Evolutionary conservation across 2,888 invertebrate genomes (phyloP), one percentile per base, ranked within the genome.

Genomic region (Noctua fimbriata): DNA sequence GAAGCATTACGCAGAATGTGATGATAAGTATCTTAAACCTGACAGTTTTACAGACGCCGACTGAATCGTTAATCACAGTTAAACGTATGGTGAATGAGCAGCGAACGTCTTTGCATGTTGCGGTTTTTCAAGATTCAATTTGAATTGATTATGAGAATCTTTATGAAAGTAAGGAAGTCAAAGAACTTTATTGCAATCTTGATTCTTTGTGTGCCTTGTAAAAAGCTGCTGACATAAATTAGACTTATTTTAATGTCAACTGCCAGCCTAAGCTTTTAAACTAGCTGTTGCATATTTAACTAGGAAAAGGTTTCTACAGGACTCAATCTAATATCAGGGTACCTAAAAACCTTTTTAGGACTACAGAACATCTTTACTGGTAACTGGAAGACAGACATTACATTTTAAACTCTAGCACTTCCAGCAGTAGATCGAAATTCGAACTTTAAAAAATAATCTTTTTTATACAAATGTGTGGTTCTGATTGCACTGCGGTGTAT

Each of bases 1-100:
- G 49, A 67, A 80, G 72, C 74, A 73, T 83, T 76, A 79, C 76
- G 28, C 44, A 72, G 85, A 83, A 85, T 80, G 52, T 69, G 32
- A 18, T 63, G 85, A 85, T 85, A 83, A 58, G 28, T n/a, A 85
- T 85, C 85, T 80, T 36, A 77, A 67, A 49, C 60, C 58, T 49
- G 71, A 21, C 80, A 72, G 47, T 65, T 60, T 74, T 47, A 69
- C 41, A 72, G 74, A 86, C 73, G 65, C 69, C 63, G n/a, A 58
- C 73, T 32, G 84, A 73, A 73, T 85, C 16, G n/a, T 67, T 60
- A 86, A 75, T 77, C 58, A 76, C 52, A 60, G 65, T n/a, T 60
- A 49, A 21, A 70, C 21, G 49, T 81, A 84, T 73, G 69, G 79
- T 58, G 58, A 71, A n/a, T 63, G 21, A 44, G 66, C 36, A 58